phyloP scores from a whole-genome alignment of 2,113 vertebrate species.

The Zosterops borbonicus region DNA sequence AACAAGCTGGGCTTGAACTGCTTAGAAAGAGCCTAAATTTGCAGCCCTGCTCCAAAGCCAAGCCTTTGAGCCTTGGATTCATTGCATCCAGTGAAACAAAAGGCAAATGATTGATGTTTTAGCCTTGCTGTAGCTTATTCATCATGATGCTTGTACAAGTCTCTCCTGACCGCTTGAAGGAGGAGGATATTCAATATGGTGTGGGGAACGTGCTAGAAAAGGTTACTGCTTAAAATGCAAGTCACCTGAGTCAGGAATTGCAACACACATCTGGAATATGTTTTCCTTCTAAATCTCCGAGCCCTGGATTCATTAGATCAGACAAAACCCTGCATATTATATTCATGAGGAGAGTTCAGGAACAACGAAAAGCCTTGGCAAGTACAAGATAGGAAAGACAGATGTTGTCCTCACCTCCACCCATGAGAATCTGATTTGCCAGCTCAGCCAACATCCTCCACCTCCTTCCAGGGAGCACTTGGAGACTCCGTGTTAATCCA shows the following conservation, averaged over 20 bases:
- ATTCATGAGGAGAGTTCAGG: conserved; percentile 73
- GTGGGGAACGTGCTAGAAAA: conserved; percentile 1
- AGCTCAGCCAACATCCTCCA: conserved; percentile 40
- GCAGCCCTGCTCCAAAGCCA: not conserved
- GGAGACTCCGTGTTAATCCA: not conserved
- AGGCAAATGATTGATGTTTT: not conserved
- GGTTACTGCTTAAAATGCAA: conserved; percentile 30
- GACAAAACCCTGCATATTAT: conserved; percentile 70
- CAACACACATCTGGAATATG: conserved; percentile 64
- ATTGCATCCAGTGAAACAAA: not conserved
- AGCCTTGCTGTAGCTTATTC: conserved; percentile 8
- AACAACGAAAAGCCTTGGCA: conserved; percentile 62
- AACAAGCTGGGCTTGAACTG: not conserved
- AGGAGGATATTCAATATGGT: not conserved
- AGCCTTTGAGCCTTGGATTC: conserved; percentile 17
- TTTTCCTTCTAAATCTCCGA: conserved; percentile 56
- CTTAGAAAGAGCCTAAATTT: not conserved
- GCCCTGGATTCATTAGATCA: conserved; percentile 69
- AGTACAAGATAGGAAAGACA: conserved; percentile 43
- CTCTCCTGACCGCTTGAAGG: not conserved
- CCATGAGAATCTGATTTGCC: conserved; percentile 1
- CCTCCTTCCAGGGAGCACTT: not conserved
- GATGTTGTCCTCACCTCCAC: conserved; percentile 68
- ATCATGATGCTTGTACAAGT: not conserved
- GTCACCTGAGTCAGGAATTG: conserved; percentile 45